Evolutionary conservation across 2,113 vertebrate genomes (phyloP), one percentile per base, ranked within the genome.

Genomic region (Microcebus murinus): DNA sequence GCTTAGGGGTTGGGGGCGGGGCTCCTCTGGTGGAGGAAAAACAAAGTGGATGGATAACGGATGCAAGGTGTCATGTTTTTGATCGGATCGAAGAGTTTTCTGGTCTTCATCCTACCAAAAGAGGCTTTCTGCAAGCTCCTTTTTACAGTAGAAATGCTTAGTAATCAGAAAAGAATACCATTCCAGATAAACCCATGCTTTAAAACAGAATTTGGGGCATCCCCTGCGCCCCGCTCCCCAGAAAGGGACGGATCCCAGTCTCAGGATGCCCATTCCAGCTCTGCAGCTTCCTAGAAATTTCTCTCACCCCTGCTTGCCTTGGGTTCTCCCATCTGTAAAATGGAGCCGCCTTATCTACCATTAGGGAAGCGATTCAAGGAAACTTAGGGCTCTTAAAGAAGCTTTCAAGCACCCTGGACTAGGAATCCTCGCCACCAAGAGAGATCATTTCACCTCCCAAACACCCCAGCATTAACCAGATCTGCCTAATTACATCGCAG

Each of bases 1-100:
- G 77, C 36, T 17, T 11, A 42, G 17, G 29, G 13, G 0, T 4
- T 4, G 36, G 23, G 36, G 6, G 5, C 8, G 18, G 36, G 6
- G 21, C 4, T 27, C 39, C 59, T 27, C 81, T n/a, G 27, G 13
- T 20, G 63, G 68, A 29, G 17, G 55, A 50, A 85, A 85, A 55
- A 15, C 21, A 12, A 86, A 89, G 85, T 82, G 61, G 27, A 36
- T 23, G 18, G 42, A 17, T 95, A 95, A 94, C n/a, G 45, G 63
- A 87, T 92, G 36, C 74, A 91, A 91, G 82, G 50, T n/a, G 85
- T 45, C 23, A 5, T 42, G 65, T 74, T 92, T 84, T 55, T 23
- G 74, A 93, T 91, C 50, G 79, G 83, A 90, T 73, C 29, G 95
- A 93, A 92, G 91, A 83, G 45, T 94, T 96, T 96, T 94, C 73